Conservation (phyloP, 1,140 invertebrate genomes). For the Brachionus paranguensis region DNA sequence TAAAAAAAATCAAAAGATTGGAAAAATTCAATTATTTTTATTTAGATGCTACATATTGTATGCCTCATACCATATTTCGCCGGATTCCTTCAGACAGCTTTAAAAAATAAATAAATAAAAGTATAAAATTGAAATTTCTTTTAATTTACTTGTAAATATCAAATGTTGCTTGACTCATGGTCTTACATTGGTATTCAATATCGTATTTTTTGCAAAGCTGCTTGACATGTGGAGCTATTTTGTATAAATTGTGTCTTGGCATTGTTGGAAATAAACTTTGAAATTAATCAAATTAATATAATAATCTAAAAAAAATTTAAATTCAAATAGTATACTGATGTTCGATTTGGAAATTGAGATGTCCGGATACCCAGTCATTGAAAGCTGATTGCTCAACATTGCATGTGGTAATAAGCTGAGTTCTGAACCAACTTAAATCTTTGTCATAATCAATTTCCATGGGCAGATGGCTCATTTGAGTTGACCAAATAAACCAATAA, state of each 20-base stretch:
- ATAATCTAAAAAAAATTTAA: not conserved
- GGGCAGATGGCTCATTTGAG: constrained; percentile 54
- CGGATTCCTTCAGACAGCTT: constrained; percentile 49
- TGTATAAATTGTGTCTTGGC: constrained; percentile 44
- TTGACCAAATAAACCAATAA: constrained; percentile 54
- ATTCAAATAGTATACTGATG: constrained; percentile 42
- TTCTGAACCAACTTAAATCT: constrained; percentile 45
- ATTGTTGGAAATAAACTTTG: constrained; percentile 45
- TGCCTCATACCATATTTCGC: constrained; percentile 52
- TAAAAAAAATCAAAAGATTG: too few species aligned
- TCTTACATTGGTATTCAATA: constrained; percentile 42
- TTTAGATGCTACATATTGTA: constrained; percentile 41
- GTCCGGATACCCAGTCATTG: constrained; percentile 51
- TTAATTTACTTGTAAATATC: constrained; percentile 42
- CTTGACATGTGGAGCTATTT: constrained; percentile 43
- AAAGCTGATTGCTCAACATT: constrained; percentile 41
- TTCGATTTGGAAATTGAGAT: constrained; percentile 47
- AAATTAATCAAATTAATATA: not conserved
- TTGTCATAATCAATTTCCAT: constrained; percentile 52
- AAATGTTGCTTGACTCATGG: constrained; percentile 40
- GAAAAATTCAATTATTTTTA: too few species aligned
- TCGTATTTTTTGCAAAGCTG: constrained; percentile 43
- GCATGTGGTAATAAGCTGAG: constrained; percentile 47
- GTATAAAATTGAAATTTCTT: not conserved
- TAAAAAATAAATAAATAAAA: not conserved